Percentiles rank a stretch among this genome's conserved stretches.
phyloP scores from a whole-genome alignment of 2,888 invertebrate genomes.

The Tricholauxania praeusta region DNA sequence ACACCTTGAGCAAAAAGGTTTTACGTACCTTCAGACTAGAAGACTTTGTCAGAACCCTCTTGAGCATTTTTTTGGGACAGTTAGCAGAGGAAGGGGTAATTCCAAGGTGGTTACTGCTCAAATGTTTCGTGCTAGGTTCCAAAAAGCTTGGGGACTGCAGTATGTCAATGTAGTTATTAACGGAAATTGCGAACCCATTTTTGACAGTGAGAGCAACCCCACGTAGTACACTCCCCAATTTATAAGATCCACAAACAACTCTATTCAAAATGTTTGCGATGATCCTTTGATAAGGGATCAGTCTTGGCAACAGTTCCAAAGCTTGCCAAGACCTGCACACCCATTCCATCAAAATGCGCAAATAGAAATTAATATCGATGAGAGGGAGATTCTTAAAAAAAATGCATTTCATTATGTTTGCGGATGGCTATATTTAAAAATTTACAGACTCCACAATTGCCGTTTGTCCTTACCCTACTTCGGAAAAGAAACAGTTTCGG shows the following conservation, averaged over 20 bases:
- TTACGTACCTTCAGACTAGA: neutral
- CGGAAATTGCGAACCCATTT: slow-evolving; percentile 1
- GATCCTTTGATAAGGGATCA: neutral
- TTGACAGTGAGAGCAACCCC: too few species aligned
- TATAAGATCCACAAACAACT: neutral
- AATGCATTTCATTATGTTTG: slow-evolving; percentile 31
- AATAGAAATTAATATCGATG: neutral
- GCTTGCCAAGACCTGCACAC: slow-evolving; percentile 2
- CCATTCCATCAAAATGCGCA: neutral
- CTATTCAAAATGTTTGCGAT: neutral
- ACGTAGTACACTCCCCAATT: neutral
- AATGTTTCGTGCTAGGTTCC: neutral
- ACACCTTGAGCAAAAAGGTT: too few species aligned
- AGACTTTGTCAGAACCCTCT: neutral
- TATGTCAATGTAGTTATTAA: neutral
- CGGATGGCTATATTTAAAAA: slow-evolving; percentile 35
- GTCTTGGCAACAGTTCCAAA: slow-evolving; percentile 20
- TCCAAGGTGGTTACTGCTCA: neutral
- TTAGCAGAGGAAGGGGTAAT: slow-evolving; percentile 12
- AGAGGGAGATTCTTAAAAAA: neutral
- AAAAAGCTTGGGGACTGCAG: neutral
- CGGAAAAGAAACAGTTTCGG: slow-evolving; percentile 14
- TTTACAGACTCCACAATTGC: slow-evolving; percentile 26
- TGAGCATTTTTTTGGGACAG: slow-evolving; percentile 10
- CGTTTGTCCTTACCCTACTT: slow-evolving; percentile 24